Percentiles rank a stretch among this genome's conserved stretches.
Evolutionary conservation across 2,113 vertebrate genomes (phyloP).

Genomic region (Neotoma lepida): DNA sequence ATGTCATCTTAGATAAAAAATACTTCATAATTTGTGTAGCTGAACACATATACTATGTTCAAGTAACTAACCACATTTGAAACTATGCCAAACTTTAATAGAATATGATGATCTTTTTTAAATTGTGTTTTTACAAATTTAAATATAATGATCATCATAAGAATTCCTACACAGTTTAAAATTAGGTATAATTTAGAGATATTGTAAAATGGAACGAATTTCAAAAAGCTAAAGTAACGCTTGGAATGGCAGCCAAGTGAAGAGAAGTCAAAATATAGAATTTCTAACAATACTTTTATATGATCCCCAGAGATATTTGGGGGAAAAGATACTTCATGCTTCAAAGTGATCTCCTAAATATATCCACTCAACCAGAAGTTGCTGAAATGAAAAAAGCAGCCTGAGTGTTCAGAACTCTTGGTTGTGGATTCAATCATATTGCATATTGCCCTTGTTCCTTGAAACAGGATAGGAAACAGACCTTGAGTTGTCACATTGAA

Average conservation of each 20-base stretch:
- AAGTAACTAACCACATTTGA: slow-evolving; percentile 21
- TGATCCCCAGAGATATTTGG: background rate
- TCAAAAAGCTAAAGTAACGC: slow-evolving; percentile 37
- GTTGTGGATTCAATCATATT: background rate
- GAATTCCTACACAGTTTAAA: slow-evolving; percentile 33
- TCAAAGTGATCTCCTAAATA: slow-evolving; percentile 19
- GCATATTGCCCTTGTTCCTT: background rate
- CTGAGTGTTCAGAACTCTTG: background rate
- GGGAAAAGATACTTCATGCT: background rate
- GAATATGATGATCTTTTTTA: slow-evolving; percentile 21
- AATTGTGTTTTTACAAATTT: slow-evolving; percentile 38
- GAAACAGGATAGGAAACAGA: slow-evolving; percentile 61
- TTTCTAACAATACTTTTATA: slow-evolving; percentile 29
- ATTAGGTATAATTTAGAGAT: slow-evolving; percentile 51
- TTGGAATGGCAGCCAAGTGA: slow-evolving; percentile 21
- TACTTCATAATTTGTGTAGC: background rate
- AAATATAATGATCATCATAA: slow-evolving; percentile 20
- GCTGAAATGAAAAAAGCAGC: background rate
- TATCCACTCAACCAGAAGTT: background rate
- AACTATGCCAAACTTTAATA: slow-evolving; percentile 32
- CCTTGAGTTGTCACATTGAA: background rate
- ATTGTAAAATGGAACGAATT: background rate
- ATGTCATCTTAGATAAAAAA: slow-evolving; percentile 20
- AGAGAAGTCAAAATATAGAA: slow-evolving; percentile 42
- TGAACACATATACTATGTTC: background rate